Evolutionary conservation across 2,888 invertebrate genomes (phyloP).

Genomic region (Drosophila limbata): DNA sequence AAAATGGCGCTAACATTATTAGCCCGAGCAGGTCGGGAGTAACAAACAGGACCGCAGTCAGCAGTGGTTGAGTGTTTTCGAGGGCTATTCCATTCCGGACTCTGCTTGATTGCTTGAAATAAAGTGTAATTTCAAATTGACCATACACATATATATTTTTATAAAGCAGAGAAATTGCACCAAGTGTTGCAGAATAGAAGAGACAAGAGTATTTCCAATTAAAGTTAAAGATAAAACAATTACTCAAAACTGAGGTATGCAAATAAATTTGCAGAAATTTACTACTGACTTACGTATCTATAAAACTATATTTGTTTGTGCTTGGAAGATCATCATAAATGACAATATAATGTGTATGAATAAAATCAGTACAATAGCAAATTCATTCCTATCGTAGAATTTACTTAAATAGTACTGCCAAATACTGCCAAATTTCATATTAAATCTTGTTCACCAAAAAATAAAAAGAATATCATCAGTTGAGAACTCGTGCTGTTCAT

Average conservation of each 20-base stretch:
- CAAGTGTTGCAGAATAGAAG: not conserved
- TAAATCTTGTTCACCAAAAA: too few relatives aligned
- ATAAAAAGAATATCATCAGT: not conserved
- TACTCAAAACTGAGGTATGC: not conserved
- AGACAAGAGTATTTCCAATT: not conserved
- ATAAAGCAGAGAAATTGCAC: not conserved
- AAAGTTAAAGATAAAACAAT: not conserved
- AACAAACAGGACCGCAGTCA: not conserved
- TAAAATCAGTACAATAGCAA: too few relatives aligned
- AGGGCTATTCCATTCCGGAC: conserved; percentile 9
- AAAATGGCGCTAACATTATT: conserved; percentile 74
- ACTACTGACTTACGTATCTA: too few relatives aligned
- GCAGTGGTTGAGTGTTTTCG: conserved; percentile 2
- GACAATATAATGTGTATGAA: too few relatives aligned
- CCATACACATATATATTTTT: conserved; percentile 8
- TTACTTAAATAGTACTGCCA: too few relatives aligned
- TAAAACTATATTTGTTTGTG: too few relatives aligned
- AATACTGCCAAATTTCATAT: too few relatives aligned
- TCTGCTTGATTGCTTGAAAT: conserved; percentile 36
- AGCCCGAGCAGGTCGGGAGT: conserved; percentile 34
- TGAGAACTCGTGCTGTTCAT: not conserved
- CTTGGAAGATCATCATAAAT: too few relatives aligned
- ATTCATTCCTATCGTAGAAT: too few relatives aligned
- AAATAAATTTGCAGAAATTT: too few relatives aligned
- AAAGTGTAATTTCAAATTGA: conserved; percentile 43